Evolutionary conservation across 2,888 invertebrate species (phyloP), one percentile per base, ranked within the genome.

Genomic region (Nudaria mundana): DNA sequence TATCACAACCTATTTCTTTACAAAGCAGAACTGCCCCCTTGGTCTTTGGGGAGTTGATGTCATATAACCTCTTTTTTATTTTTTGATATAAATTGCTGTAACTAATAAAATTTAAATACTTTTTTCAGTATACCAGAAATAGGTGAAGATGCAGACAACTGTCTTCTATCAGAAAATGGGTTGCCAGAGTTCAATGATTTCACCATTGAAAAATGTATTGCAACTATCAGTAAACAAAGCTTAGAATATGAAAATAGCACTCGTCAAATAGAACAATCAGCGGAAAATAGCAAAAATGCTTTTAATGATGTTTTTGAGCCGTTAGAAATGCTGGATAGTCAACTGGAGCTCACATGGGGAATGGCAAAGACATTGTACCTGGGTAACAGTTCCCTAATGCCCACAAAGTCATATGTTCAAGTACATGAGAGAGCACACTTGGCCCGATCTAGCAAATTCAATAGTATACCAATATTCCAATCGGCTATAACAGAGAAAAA

Each of bases 311-410:
- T 95, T 31, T 90, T 97, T 45, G 88, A 92, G 49, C 94, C 95
- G 1, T 67, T 97, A 15, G 97, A 98, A 70, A 91, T 91, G 56
- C 73, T 93, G 1, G 92, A 93, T 20, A 90, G 91, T 1, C 93
- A 94, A 6, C 77, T 98, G 31, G 95, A 96, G 67, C 91, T 93
- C 32, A 95, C 95, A 3, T 97, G 96, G 96, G 95, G 96, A 6
- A 90, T 97, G 57, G 93, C 96, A 0, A 97, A 97, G 77, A 93
- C 95, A 3, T 76, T 98, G 7, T 96, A 95, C 68, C 82, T 95
- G 33, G 94, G 95, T 3, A 94, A 95, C 65, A 93, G 93, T 62
- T 92, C 93, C 0, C 71, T 94, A 7, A 95, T 97, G 92, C 95
- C 96, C 0, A 93, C 94, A 3, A 93, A 93, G 59, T 92, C 91